Percentiles rank a stretch among this genome's conserved stretches.
phyloP scores from a whole-genome alignment of 2,888 invertebrate genomes.

The Selenia dentaria region DNA sequence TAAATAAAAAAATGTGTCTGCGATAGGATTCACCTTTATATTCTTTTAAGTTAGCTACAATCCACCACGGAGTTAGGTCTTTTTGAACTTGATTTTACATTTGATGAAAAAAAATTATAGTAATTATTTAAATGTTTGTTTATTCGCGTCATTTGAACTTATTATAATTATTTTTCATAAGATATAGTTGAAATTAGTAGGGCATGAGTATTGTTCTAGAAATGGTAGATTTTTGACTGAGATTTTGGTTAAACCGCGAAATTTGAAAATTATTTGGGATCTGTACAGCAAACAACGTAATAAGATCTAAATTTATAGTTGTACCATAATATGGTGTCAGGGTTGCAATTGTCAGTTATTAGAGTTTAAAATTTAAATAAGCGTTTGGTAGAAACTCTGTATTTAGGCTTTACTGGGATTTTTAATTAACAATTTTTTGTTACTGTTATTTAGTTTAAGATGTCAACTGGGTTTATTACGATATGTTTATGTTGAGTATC shows the following conservation, averaged over 20 bases:
- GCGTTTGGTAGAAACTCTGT: constrained; percentile 16
- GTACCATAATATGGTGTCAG: constrained; percentile 18
- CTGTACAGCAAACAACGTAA: background rate
- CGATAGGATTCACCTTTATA: too few species aligned
- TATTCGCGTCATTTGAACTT: background rate
- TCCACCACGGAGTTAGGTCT: too few species aligned
- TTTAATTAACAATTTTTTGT: constrained; percentile 1
- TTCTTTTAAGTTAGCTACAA: too few species aligned
- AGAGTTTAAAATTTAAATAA: constrained; percentile 5
- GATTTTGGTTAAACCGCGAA: constrained; percentile 8
- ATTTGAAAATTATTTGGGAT: background rate
- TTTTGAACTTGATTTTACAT: background rate
- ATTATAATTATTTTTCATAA: background rate
- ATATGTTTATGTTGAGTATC: constrained; percentile 3
- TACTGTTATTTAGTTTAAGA: constrained; percentile 19
- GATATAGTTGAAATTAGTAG: background rate
- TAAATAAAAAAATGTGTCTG: too few species aligned
- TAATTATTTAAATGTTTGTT: background rate
- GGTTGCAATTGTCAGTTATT: constrained; percentile 21
- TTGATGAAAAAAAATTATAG: background rate
- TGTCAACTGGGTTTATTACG: background rate
- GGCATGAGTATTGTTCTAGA: background rate
- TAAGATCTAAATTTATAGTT: constrained; percentile 1
- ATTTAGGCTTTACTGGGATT: constrained; percentile 4
- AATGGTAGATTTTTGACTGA: constrained; percentile 14